Conservation (phyloP, 2,888 invertebrate species). For the Cheilosia impressa region DNA sequence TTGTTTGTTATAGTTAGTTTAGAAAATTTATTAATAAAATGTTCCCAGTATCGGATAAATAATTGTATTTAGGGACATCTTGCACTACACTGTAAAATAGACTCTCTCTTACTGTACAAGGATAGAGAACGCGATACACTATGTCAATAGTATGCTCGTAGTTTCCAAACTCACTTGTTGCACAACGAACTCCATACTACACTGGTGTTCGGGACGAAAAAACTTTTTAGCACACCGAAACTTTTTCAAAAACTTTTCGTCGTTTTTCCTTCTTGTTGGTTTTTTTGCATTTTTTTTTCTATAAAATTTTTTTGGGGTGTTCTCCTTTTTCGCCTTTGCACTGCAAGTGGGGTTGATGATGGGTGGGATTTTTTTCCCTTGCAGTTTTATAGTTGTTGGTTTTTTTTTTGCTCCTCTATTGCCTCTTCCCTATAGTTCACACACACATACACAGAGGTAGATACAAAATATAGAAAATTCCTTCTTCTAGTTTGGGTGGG, state of each 20-base stretch:
- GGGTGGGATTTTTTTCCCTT: slow-evolving; percentile 52
- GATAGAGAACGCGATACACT: slow-evolving; percentile 65
- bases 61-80: slow-evolving; percentile 32
- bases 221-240: slow-evolving; percentile 83
- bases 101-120: slow-evolving; percentile 33
- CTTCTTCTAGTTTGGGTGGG: slow-evolving; percentile 61
- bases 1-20: not conserved
- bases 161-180: slow-evolving; percentile 84
- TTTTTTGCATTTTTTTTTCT: slow-evolving; percentile 48
- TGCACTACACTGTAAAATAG: slow-evolving; percentile 20
- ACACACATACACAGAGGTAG: slow-evolving; percentile 33
- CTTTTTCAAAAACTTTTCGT: slow-evolving; percentile 81
- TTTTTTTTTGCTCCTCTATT: slow-evolving; percentile 39
- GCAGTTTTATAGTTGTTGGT: slow-evolving; percentile 63
- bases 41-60: slow-evolving; percentile 19
- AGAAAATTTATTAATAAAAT: slow-evolving; percentile 13
- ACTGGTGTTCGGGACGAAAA: slow-evolving; percentile 77
- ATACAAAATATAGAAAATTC: slow-evolving; percentile 31
- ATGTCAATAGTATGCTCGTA: slow-evolving; percentile 80
- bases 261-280: slow-evolving; percentile 71
- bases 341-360: slow-evolving; percentile 19
- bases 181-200: slow-evolving; percentile 81
- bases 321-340: slow-evolving; percentile 65
- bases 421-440: slow-evolving; percentile 57
- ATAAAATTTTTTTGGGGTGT: slow-evolving; percentile 59